phyloP scores from a whole-genome alignment of 35 echinoderm and acorn worm genomes.

The Ophioderma brevispina region DNA sequence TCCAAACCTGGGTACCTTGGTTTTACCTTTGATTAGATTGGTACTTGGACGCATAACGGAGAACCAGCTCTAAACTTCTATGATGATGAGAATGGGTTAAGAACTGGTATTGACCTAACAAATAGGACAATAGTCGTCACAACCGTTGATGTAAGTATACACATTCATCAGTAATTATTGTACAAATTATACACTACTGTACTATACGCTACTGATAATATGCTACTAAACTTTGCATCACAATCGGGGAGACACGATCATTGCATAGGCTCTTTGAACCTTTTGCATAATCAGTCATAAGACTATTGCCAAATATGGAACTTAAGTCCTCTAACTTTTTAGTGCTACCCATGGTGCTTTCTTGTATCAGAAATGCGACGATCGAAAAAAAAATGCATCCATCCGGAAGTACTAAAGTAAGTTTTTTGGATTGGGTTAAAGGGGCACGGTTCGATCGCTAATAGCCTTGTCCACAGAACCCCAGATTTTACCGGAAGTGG shows the following conservation, averaged over 20 bases:
- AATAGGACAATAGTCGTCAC: slow-evolving; percentile 53
- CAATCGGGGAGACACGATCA: too few species aligned
- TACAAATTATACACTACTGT: neutral
- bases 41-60: neutral
- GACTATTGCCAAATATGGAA: neutral
- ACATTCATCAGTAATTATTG: neutral
- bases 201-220: neutral
- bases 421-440: too few species aligned
- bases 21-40: slow-evolving; percentile 10
- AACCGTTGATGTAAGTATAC: slow-evolving; percentile 20
- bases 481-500: too few species aligned
- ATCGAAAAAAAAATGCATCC: too few species aligned
- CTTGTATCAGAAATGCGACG: too few species aligned
- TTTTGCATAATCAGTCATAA: neutral
- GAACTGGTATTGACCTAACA: neutral
- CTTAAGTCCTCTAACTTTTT: neutral
- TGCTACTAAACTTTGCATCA: too few species aligned
- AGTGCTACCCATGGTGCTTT: too few species aligned
- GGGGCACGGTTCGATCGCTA: too few species aligned
- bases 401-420: too few species aligned
- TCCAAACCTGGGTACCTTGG: too few species aligned
- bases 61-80: neutral
- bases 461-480: too few species aligned
- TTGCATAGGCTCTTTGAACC: too few species aligned
- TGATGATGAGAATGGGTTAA: neutral